phyloP scores from a whole-genome alignment of 2,888 invertebrate species.

The Oxystoma pomonae region DNA sequence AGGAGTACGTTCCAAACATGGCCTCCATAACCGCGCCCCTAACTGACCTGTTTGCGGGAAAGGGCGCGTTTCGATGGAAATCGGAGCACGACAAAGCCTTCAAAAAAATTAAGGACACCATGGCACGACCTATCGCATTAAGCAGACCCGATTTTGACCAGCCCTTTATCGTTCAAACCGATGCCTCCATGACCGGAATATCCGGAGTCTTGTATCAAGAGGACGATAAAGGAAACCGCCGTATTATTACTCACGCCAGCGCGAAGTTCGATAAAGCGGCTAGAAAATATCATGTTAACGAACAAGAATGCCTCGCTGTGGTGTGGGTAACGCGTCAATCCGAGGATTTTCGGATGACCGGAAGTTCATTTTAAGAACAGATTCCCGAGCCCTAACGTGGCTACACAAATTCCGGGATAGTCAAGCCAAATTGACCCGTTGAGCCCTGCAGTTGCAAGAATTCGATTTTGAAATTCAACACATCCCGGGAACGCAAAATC shows the following conservation, averaged over 20 bases:
- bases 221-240: neutral
- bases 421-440: too few relatives aligned
- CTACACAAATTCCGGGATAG: too few relatives aligned
- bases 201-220: conserved; percentile 1
- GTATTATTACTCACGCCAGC: neutral
- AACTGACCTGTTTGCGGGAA: neutral
- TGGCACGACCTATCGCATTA: neutral
- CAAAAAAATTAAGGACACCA: neutral
- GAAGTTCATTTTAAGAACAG: too few relatives aligned
- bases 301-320: conserved; percentile 11
- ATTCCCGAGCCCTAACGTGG: too few relatives aligned
- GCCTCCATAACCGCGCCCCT: neutral
- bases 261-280: neutral
- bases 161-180: conserved; percentile 5
- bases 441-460: too few relatives aligned
- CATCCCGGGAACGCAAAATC: too few relatives aligned
- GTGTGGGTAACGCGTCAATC: too few relatives aligned
- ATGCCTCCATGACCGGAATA: conserved; percentile 5
- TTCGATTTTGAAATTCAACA: too few relatives aligned
- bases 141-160: neutral
- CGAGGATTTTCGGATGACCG: too few relatives aligned
- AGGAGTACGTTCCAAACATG: conserved; percentile 7
- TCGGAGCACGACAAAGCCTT: neutral
- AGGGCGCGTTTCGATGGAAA: neutral
- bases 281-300: conserved; percentile 3